phyloP scores from a whole-genome alignment of 2,113 vertebrate genomes.

The Equus przewalskii region DNA sequence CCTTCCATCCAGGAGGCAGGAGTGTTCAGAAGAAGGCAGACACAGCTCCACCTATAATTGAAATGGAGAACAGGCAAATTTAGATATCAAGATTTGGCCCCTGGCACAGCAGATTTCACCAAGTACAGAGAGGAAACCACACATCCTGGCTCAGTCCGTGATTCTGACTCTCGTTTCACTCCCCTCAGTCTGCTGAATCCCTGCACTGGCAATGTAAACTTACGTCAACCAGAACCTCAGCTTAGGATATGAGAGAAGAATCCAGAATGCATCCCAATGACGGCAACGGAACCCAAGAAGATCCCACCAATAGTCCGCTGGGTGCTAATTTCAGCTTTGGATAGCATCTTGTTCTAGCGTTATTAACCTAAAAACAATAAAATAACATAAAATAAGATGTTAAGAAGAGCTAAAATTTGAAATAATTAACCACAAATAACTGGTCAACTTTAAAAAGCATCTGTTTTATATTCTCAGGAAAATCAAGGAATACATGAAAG shows the following conservation, averaged over 20 bases:
- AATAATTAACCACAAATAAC: conserved; percentile 9
- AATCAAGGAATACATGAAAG: background rate
- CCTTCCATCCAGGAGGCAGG: background rate
- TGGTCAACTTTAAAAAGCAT: background rate
- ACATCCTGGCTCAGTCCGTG: background rate
- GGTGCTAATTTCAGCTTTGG: background rate
- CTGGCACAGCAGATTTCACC: background rate
- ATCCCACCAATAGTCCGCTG: background rate
- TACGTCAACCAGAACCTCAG: background rate
- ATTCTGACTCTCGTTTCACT: background rate
- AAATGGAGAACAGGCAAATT: background rate
- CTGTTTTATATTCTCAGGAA: background rate
- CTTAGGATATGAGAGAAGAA: background rate
- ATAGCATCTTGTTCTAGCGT: background rate
- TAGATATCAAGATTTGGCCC: background rate
- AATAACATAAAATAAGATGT: background rate
- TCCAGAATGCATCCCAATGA: background rate
- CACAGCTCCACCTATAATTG: background rate
- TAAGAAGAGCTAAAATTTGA: background rate
- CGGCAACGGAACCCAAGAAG: background rate
- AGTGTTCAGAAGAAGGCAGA: background rate
- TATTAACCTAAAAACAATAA: background rate
- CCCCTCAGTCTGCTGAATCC: background rate
- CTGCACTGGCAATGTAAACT: background rate
- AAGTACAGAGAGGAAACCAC: background rate